These are phyloP conservation scores for Drosophila bunnanda DNA, from an alignment of 2,888 invertebrate genomes.

Conservation along the genomic window DNA sequence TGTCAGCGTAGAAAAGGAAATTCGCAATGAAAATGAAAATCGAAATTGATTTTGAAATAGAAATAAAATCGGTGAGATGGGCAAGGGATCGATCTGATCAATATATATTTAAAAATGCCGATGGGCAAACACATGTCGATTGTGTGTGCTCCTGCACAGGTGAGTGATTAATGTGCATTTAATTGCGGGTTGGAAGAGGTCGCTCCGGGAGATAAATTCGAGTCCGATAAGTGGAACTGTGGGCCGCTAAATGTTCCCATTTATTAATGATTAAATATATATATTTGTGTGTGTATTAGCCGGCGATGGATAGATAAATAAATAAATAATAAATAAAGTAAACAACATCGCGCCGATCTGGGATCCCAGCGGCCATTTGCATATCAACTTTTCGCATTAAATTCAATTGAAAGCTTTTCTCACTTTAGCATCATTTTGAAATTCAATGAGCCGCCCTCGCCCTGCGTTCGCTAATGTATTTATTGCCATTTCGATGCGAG, in stretches of 20 bases:
- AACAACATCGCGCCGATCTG: conserved; percentile 51
- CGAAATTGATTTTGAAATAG: neutral
- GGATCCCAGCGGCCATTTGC: conserved; percentile 61
- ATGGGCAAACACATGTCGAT: conserved; percentile 67
- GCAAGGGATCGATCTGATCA: neutral
- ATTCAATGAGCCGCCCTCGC: conserved; percentile 67
- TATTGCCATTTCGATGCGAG: conserved; percentile 63
- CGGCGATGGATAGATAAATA: conserved; percentile 63
- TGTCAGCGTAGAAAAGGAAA: conserved; percentile 24
- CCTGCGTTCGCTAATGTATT: conserved; percentile 56
- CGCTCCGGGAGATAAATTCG: conserved; percentile 21
- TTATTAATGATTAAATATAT: conserved; percentile 55
- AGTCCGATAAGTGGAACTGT: conserved; percentile 48
- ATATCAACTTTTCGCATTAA: conserved; percentile 76
- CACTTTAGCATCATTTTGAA: conserved; percentile 72
- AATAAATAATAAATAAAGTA: conserved; percentile 75
- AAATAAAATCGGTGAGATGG: neutral
- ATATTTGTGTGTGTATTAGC: neutral
- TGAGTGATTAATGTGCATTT: conserved; percentile 73
- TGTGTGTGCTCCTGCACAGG: conserved; percentile 16
- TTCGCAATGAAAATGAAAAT: conserved; percentile 2
- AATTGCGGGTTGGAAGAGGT: conserved; percentile 55
- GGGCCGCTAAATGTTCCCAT: conserved; percentile 68
- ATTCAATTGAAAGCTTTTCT: conserved; percentile 77
- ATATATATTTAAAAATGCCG: conserved; percentile 47